phyloP scores from a whole-genome alignment of 2,113 vertebrate species.

The Xyrauchen texanus region DNA sequence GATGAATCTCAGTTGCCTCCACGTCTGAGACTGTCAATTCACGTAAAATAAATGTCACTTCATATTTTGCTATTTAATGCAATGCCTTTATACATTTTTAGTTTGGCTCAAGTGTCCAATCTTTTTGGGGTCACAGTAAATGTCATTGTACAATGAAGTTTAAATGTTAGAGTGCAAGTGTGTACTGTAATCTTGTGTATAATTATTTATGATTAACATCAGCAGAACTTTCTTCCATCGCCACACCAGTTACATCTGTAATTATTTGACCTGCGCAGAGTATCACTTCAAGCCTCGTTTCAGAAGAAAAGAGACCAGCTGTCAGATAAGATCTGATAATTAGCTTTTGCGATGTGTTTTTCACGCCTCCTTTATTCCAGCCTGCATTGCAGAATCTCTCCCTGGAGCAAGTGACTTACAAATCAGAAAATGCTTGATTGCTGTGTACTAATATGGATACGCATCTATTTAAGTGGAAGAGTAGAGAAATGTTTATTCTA shows the following conservation, averaged over 20 bases:
- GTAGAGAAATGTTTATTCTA: neutral
- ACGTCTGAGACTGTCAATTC: no score
- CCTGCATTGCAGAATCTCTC: constrained; percentile 50
- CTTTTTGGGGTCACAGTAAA: no score
- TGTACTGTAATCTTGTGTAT: neutral
- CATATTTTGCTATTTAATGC: no score
- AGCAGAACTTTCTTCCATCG: neutral
- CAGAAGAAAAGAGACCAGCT: constrained; percentile 48
- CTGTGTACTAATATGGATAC: constrained; percentile 34
- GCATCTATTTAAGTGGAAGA: constrained; percentile 9
- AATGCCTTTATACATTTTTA: no score
- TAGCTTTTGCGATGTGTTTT: constrained; percentile 53
- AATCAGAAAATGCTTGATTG: constrained; percentile 52
- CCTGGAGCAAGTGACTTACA: constrained; percentile 55
- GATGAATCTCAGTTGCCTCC: no score
- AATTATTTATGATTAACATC: neutral
- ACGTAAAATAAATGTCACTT: no score
- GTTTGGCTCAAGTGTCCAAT: no score
- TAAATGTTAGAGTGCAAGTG: no score
- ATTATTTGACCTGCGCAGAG: constrained; percentile 61
- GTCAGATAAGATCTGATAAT: constrained; percentile 54
- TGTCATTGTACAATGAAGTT: no score
- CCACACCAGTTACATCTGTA: constrained; percentile 21
- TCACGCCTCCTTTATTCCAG: constrained; percentile 53
- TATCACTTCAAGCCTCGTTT: constrained; percentile 22